A percentile compares a stretch with the other conserved stretches of the same genome.
phyloP scores from a whole-genome alignment of 2,888 invertebrate species.

The Cataglyphis rosenhaueri region DNA sequence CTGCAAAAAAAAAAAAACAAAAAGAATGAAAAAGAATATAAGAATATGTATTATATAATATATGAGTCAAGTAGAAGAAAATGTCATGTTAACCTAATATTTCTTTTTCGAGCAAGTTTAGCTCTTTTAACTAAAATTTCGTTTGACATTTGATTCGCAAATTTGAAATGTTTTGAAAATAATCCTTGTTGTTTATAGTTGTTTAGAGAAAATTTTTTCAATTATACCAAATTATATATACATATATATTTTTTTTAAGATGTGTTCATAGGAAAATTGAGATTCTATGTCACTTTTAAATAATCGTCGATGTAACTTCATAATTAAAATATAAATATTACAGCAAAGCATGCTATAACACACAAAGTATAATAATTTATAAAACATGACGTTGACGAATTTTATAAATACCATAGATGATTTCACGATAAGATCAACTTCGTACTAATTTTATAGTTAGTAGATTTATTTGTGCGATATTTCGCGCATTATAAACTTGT shows the following conservation, averaged over 20 bases:
- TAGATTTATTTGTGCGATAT: background rate
- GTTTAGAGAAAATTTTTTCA: no score
- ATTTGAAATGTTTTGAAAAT: no score
- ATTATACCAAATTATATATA: no score
- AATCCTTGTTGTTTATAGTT: no score
- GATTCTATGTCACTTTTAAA: background rate
- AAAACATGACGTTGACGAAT: background rate
- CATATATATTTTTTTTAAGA: background rate
- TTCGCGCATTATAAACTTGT: background rate
- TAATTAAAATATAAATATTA: background rate
- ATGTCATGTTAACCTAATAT: no score
- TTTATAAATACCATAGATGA: background rate
- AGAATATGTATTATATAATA: no score
- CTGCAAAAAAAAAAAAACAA: background rate
- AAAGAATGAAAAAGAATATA: background rate
- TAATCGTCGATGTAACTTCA: background rate
- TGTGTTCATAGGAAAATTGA: background rate
- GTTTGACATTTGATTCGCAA: no score
- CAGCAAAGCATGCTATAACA: background rate
- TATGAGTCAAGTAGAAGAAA: no score
- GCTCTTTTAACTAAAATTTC: no score
- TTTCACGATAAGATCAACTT: background rate
- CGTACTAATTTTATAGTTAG: slow-evolving; percentile 1
- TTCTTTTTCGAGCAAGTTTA: no score
- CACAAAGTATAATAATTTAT: background rate